A percentile compares a stretch with the other conserved stretches of the same genome.
Conservation (phyloP, 2,888 invertebrate species). For the Tolmerus cingulatus region DNA sequence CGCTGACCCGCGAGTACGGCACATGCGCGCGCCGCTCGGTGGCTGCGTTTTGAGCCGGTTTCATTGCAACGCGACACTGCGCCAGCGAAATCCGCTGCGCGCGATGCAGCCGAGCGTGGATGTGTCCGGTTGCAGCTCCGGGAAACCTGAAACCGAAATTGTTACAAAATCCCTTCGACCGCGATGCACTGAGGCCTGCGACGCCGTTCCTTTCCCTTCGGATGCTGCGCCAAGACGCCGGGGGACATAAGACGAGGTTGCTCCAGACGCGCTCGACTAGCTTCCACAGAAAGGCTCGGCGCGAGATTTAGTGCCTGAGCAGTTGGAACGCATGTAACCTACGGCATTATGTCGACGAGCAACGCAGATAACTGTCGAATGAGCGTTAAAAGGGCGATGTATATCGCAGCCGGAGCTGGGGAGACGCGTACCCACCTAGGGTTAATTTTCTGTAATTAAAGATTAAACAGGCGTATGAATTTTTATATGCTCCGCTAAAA, state of each 20-base stretch:
- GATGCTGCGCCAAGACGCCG: not conserved
- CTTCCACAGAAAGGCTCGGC: not conserved
- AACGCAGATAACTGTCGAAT: not conserved
- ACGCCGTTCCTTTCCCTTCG: not conserved
- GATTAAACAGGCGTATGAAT: constrained; percentile 1
- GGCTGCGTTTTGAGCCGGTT: not conserved
- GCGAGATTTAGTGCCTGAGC: not conserved
- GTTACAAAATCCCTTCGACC: constrained; percentile 15
- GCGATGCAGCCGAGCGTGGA: not conserved
- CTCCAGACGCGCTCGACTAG: not conserved
- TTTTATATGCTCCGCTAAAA: not conserved
- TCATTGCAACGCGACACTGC: not conserved
- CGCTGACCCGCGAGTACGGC: not conserved
- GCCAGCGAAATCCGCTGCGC: not conserved
- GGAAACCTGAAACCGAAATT: constrained; percentile 4
- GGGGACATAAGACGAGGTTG: not conserved
- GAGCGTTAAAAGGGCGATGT: not conserved
- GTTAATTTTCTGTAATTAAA: constrained; percentile 34
- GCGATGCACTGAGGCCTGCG: not conserved
- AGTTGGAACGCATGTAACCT: not conserved
- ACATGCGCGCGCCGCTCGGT: not conserved
- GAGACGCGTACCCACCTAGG: not conserved
- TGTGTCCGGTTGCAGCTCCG: not conserved
- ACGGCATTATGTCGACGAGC: constrained; percentile 18
- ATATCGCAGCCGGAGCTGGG: not conserved